Base-by-base conservation (phyloP, 30 jellyfish, hydroid and myxozoan genomes). In the Pelagia noctiluca region DNA sequence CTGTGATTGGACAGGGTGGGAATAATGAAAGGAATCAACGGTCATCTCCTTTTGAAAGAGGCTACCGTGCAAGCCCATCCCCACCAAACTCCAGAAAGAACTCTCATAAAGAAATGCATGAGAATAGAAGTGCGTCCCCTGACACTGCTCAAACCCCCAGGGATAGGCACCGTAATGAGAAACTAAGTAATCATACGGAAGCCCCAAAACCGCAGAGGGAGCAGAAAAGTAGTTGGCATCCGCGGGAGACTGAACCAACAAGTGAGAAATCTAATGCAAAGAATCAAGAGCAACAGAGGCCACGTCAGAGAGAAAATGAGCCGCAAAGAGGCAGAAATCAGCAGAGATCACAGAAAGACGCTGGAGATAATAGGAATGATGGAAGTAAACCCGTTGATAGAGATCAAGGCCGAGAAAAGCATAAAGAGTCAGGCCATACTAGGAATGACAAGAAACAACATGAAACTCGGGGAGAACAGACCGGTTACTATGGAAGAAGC, bases 11-110 rank as follows among this genome's bases (percentile, higher is more conserved):
- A 10, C 88, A 66, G 25, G 80, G 80, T 4, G 62, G 63, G 23
- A 46, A 37, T 64, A 19, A 75, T 33, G 86, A 81, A 34, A 34
- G 83, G 35, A 75, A 77, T 52, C 74, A 74, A 71, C 62, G 88
- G 54, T 35, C 83, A 5, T 80, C 97, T 7, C 94, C 90, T 22
- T 68, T 71, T 72, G 97, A 89, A 8, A 60, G 92, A 24, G 4
- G 26, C 21, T 64, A 68, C 29, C 60, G 89, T 23, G 53, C 52
- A 29, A 75, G 96, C 65, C 92, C 95, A 16, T 84, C 88, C 21
- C 88, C 95, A 28, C 95, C 95, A 46, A 29, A 57, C 25, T 80
- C 70, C 24, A 85, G 88, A 4, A 74, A 84, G 64, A 50, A 61
- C 32, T 71, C 57, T 23, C 35, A 64, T 18, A 84, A 57, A 26